Conservation (phyloP, 2,888 invertebrate genomes). For the Apamea anceps region DNA sequence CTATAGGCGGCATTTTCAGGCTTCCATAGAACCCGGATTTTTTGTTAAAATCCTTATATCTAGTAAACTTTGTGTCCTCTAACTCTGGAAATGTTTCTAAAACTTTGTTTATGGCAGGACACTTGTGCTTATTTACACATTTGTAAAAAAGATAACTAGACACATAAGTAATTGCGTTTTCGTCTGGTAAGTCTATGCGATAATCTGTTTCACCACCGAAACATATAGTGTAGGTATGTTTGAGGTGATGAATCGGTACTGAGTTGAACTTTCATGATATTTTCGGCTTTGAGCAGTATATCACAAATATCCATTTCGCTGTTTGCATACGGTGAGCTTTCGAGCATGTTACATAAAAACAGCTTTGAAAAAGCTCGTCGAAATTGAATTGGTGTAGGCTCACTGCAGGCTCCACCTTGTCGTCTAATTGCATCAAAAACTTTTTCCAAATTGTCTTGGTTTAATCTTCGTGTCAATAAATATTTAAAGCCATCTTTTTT, state of each 20-base stretch:
- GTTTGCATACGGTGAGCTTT: background rate
- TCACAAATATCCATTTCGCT: background rate
- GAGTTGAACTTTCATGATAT: too few species aligned
- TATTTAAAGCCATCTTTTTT: constrained; percentile 8
- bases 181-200: constrained; percentile 1
- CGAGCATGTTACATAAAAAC: background rate
- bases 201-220: background rate
- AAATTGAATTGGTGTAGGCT: background rate
- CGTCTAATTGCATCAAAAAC: background rate
- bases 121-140: background rate
- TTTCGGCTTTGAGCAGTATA: background rate
- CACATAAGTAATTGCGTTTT: background rate
- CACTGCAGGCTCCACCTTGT: background rate
- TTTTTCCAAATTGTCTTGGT: background rate
- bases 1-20: background rate
- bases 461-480: constrained; percentile 1
- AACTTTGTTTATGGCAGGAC: background rate
- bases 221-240: too few species aligned
- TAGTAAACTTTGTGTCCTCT: background rate
- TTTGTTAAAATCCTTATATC: too few species aligned
- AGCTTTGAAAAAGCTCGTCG: background rate
- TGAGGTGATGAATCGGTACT: background rate
- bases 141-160: constrained; percentile 1
- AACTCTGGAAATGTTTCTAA: background rate
- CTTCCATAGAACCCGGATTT: background rate